These are phyloP conservation scores for Clytia hemisphaerica DNA, from an alignment of 30 jellyfish, hydroid and myxozoan genomes.

Conservation along the genomic window DNA sequence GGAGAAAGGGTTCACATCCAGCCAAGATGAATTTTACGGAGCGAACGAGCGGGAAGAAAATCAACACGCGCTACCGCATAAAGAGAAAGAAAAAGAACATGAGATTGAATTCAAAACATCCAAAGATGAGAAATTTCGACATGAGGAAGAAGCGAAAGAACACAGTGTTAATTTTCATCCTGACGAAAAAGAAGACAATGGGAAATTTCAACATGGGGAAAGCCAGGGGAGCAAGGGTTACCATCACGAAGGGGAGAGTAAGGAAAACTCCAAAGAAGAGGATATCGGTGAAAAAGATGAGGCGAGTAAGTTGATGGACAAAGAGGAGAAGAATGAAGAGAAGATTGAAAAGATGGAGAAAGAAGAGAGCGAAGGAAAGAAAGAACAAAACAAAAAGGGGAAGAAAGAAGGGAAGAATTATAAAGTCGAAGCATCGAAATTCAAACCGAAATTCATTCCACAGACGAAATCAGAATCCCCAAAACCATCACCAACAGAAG, in stretches of 20 bases:
- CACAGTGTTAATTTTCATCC: background rate
- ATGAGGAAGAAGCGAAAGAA: too few species aligned
- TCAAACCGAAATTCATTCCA: background rate
- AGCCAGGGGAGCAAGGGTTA: background rate
- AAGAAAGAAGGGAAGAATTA: background rate
- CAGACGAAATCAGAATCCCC: background rate
- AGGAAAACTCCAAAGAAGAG: background rate
- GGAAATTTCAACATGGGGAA: background rate
- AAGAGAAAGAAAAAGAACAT: too few species aligned
- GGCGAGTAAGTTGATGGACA: background rate
- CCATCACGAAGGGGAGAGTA: background rate
- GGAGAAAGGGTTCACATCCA: too few species aligned
- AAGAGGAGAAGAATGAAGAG: conserved; percentile 4
- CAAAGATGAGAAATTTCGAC: too few species aligned
- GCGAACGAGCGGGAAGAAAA: too few species aligned
- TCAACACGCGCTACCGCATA: too few species aligned
- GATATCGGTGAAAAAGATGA: conserved; percentile 5
- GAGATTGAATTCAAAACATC: too few species aligned
- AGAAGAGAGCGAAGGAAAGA: conserved; percentile 7
- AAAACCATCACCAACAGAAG: background rate
- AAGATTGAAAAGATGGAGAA: background rate
- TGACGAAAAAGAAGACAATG: background rate
- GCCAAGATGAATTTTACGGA: too few species aligned
- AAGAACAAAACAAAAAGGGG: background rate
- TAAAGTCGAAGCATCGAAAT: background rate